Conservation (phyloP, 2,113 vertebrate species). For the Pica pica region DNA sequence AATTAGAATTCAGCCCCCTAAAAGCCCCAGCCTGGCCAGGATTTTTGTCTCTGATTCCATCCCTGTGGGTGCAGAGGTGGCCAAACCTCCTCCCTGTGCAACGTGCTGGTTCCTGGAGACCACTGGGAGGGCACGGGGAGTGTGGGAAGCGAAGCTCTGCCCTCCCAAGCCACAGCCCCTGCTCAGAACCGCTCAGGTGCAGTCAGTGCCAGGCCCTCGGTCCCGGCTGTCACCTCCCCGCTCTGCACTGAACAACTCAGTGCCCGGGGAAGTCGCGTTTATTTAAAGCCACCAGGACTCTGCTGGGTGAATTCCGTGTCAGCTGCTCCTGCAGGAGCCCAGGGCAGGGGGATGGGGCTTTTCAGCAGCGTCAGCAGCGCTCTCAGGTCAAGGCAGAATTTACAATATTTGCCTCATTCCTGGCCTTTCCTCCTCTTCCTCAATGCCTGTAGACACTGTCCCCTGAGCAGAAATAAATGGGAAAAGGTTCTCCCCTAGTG, state of each 20-base stretch:
- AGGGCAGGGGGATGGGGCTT: not conserved
- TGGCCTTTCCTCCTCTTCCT: not conserved
- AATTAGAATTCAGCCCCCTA: not conserved
- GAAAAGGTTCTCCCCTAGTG: not conserved
- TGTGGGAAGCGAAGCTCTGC: fast-evolving
- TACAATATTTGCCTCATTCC: not conserved
- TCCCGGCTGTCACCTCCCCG: not conserved
- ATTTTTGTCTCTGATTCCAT: not conserved
- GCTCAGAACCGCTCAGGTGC: not conserved
- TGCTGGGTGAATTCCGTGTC: not conserved
- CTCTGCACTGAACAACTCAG: not conserved
- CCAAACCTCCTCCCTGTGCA: not conserved
- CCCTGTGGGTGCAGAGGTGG: not conserved
- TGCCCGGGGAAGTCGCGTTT: not conserved
- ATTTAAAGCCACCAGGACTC: not conserved
- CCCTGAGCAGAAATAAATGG: not conserved
- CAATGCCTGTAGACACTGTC: fast-evolving
- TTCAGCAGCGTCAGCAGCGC: not conserved
- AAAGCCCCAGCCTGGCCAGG: not conserved
- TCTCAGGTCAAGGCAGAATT: not conserved
- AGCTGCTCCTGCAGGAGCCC: not conserved
- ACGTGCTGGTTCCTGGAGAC: not conserved
- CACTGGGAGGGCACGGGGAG: not conserved
- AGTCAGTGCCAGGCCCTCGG: not conserved
- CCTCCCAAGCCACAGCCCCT: not conserved